phyloP scores from a whole-genome alignment of 2,888 invertebrate species.

The Steromphala cineraria region DNA sequence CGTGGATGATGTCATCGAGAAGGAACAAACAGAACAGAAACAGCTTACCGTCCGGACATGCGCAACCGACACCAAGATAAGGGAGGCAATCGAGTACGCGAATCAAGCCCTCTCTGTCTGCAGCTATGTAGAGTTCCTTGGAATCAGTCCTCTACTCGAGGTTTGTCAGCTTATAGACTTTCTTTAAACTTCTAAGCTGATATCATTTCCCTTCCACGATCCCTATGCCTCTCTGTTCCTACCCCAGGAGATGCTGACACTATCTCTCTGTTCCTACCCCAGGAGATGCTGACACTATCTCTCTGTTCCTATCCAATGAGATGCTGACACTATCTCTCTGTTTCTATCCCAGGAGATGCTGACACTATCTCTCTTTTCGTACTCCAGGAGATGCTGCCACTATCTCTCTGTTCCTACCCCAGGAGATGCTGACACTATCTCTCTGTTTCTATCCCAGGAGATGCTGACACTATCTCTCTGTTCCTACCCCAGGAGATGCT shows the following conservation, averaged over 20 bases:
- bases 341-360: neutral
- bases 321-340: neutral
- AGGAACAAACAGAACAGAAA: neutral
- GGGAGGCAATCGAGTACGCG: neutral
- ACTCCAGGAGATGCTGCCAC: no score
- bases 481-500: neutral
- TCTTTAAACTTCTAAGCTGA: no score
- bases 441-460: no score
- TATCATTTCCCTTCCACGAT: no score
- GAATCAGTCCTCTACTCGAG: neutral
- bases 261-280: no score
- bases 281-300: no score
- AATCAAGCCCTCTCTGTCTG: neutral
- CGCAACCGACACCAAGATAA: neutral
- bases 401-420: neutral
- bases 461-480: no score
- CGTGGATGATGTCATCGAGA: neutral
- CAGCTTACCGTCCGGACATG: neutral
- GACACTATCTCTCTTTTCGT: neutral
- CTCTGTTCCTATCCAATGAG: neutral
- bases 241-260: neutral
- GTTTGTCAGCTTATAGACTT: neutral
- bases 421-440: neutral
- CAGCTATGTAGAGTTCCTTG: neutral
- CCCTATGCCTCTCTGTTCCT: no score